Percentiles rank a stretch among this genome's conserved stretches.
Evolutionary conservation across 1,140 invertebrate species (phyloP).

Genomic region (Augochlora pura): DNA sequence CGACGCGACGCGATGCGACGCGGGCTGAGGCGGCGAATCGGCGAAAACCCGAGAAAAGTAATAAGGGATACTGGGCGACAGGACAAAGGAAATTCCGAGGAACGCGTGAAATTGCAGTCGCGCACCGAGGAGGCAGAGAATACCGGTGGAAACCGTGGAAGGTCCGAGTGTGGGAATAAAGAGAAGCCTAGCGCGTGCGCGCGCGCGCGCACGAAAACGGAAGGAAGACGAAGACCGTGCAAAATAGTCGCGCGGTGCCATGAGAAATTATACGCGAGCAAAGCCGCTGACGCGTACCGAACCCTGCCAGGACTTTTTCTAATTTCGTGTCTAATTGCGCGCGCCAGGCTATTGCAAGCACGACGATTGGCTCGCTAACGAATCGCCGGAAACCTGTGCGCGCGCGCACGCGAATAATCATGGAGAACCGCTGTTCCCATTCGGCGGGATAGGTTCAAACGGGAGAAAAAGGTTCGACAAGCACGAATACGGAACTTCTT

Average conservation of each 20-base stretch:
- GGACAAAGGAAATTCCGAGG: background rate
- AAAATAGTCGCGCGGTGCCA: background rate
- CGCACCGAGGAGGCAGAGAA: background rate
- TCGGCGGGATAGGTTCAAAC: background rate
- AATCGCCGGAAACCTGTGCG: conserved; percentile 28
- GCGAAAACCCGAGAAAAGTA: background rate
- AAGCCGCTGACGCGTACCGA: background rate
- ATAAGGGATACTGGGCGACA: conserved; percentile 4
- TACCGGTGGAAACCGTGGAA: background rate
- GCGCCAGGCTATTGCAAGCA: conserved; percentile 14
- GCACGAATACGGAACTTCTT: background rate
- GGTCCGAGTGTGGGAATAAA: conserved; percentile 1
- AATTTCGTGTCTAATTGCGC: conserved; percentile 20
- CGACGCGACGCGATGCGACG: too few relatives aligned
- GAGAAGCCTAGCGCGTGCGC: background rate
- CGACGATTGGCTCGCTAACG: conserved; percentile 32
- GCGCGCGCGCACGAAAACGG: too few relatives aligned
- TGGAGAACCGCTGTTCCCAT: background rate
- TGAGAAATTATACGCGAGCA: conserved; percentile 7
- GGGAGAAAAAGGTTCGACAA: background rate
- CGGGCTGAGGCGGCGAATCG: background rate
- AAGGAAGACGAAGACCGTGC: background rate
- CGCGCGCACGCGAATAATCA: conserved; percentile 19
- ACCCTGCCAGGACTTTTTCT: background rate
- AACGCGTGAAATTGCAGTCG: too few relatives aligned